phyloP scores from a whole-genome alignment of 2,888 invertebrate genomes.

The Falcaria lacertinaria region DNA sequence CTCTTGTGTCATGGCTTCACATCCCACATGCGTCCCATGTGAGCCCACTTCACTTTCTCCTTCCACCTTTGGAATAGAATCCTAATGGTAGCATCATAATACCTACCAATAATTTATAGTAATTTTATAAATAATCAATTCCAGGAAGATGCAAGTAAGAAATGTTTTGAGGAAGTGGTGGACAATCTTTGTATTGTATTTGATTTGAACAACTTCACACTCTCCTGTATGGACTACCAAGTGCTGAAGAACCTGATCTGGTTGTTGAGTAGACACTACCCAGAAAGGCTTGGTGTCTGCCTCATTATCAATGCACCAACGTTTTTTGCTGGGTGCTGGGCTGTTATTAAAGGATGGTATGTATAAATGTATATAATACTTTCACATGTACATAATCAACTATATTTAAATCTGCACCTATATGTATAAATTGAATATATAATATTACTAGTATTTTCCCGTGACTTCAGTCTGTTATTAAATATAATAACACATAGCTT shows the following conservation, averaged over 20 bases:
- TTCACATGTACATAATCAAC: too few species aligned
- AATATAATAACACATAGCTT: too few species aligned
- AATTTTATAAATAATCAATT: constrained; percentile 13
- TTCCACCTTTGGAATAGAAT: too few species aligned
- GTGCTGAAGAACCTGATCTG: constrained; percentile 88
- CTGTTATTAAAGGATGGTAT: constrained; percentile 86
- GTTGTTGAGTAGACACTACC: constrained; percentile 87
- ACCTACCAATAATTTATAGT: too few species aligned
- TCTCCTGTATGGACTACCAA: constrained; percentile 90
- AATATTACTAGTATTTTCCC: too few species aligned
- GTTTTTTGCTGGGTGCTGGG: constrained; percentile 88
- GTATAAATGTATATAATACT: constrained; percentile 18
- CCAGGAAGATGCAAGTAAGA: constrained; percentile 87
- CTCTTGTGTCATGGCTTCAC: too few species aligned
- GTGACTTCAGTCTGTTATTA: too few species aligned
- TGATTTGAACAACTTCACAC: constrained; percentile 85
- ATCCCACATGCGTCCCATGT: too few species aligned
- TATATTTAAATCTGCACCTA: too few species aligned
- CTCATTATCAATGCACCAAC: constrained; percentile 86
- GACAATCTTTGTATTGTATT: constrained; percentile 90
- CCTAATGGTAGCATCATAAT: too few species aligned
- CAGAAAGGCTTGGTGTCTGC: constrained; percentile 88
- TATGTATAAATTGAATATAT: too few species aligned
- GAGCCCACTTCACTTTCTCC: too few species aligned
- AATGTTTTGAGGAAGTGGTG: constrained; percentile 88